Evolutionary conservation across 1,140 invertebrate species (phyloP).

Genomic region (Xylocopa sonorina): DNA sequence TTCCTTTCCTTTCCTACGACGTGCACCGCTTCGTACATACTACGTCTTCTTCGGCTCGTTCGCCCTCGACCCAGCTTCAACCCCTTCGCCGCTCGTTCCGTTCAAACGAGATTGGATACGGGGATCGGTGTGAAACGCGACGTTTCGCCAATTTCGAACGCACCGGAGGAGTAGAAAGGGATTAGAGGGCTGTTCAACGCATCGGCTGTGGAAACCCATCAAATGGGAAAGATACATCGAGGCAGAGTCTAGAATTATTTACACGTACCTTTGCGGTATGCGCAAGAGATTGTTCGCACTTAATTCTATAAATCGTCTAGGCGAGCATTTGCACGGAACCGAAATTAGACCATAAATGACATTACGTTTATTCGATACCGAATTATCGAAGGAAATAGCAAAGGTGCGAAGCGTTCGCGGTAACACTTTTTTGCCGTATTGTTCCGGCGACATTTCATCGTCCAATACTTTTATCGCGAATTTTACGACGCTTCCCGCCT

Average conservation of each 20-base stretch:
- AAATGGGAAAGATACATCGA: no score
- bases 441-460: background rate
- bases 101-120: background rate
- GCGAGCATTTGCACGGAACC: no score
- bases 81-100: background rate
- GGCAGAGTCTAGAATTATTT: no score
- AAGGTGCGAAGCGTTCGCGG: background rate
- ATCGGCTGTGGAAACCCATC: no score
- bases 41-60: slow-evolving; percentile 36
- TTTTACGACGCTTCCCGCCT: slow-evolving; percentile 24
- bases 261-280: no score
- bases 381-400: background rate
- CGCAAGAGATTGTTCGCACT: no score
- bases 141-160: no score
- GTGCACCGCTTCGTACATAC: slow-evolving; percentile 64
- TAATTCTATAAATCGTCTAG: no score
- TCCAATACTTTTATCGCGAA: slow-evolving; percentile 47
- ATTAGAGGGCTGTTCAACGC: no score
- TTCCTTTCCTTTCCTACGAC: background rate
- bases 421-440: slow-evolving; percentile 16
- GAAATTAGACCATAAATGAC: no score
- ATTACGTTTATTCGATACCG: no score
- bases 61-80: background rate
- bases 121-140: background rate
- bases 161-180: no score